Evolutionary conservation across 1,140 invertebrate genomes (phyloP).

Genomic region (Uloborus diversus): DNA sequence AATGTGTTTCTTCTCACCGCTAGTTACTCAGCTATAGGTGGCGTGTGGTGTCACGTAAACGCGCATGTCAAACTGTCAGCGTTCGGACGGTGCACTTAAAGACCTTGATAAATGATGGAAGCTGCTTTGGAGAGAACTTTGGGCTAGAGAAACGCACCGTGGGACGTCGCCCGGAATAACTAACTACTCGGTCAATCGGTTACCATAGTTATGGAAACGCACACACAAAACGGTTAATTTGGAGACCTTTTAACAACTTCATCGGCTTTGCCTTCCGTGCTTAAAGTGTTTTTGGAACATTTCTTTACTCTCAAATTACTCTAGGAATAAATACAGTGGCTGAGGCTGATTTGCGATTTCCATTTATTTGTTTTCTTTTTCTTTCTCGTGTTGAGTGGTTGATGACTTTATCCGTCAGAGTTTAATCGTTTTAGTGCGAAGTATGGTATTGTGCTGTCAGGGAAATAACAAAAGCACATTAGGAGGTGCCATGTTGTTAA

Average conservation of each 20-base stretch:
- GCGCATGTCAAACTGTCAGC: constrained; percentile 46
- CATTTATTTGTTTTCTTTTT: constrained; percentile 10
- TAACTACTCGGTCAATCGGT: constrained; percentile 45
- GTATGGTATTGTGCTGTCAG: neutral
- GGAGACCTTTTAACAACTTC: constrained; percentile 39
- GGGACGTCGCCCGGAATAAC: constrained; percentile 15
- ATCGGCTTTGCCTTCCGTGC: constrained; percentile 28
- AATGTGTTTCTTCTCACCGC: no score
- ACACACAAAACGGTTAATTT: constrained; percentile 40
- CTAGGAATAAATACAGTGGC: constrained; percentile 25
- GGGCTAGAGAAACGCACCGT: constrained; percentile 19
- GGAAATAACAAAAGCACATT: no score
- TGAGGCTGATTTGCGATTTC: neutral
- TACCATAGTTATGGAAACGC: constrained; percentile 44
- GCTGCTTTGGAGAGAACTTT: constrained; percentile 13
- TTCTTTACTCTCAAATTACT: constrained; percentile 8
- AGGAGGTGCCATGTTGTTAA: no score
- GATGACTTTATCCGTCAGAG: constrained; percentile 38
- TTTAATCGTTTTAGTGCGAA: neutral
- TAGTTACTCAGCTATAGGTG: neutral
- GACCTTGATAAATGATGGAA: constrained; percentile 33
- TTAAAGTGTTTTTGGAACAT: neutral
- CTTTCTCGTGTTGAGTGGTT: constrained; percentile 17
- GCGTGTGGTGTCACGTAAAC: constrained; percentile 24
- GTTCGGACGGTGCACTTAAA: constrained; percentile 16